Evolutionary conservation across 1,140 invertebrate genomes (phyloP).

Genomic region (Aphis craccivora): DNA sequence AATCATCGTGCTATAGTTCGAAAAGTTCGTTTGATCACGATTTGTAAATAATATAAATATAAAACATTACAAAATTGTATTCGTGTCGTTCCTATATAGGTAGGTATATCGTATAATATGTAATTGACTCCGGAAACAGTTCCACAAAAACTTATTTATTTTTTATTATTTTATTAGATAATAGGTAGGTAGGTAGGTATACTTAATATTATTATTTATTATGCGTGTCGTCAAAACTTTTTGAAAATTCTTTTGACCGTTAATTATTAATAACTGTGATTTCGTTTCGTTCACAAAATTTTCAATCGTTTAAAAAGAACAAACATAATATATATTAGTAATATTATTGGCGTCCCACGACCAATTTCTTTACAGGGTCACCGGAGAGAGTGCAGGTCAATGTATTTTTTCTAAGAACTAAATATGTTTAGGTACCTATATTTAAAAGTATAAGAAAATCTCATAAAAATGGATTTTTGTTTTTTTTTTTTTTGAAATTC

Average conservation of each 20-base stretch:
- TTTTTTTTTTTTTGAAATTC: neutral
- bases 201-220: constrained; percentile 5
- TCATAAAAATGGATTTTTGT: neutral
- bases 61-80: neutral
- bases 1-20: neutral
- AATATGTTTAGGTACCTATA: neutral
- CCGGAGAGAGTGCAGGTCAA: too few species aligned
- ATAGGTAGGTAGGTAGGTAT: neutral
- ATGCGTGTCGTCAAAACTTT: neutral
- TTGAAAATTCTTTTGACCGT: neutral
- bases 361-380: neutral
- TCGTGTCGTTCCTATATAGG: neutral
- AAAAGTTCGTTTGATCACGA: neutral
- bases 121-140: neutral
- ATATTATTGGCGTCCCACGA: neutral
- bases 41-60: neutral
- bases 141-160: neutral
- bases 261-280: neutral
- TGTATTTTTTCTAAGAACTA: neutral
- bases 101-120: neutral
- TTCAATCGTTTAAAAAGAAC: neutral
- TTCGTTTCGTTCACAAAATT: neutral
- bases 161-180: neutral
- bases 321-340: neutral
- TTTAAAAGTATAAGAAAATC: neutral